Evolutionary conservation across 2,888 invertebrate genomes (phyloP), one percentile per base, ranked within the genome.

Genomic region (Dendrolimus houi): DNA sequence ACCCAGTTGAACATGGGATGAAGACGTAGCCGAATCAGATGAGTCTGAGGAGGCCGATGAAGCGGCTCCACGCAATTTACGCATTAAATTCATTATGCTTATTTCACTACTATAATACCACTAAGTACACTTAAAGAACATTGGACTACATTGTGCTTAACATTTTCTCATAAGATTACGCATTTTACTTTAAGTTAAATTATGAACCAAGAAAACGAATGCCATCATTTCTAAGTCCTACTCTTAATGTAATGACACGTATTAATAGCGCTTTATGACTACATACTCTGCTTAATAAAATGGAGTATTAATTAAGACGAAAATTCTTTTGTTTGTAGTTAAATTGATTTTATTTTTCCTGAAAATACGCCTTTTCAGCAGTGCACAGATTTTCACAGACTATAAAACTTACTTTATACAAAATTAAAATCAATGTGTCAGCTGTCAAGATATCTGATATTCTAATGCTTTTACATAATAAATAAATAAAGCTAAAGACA

Each of bases 1-100:
- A 52, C 98, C 98, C 59, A 99, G 93, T 74, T 98, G 97, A 57
- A 97, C 94, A 76, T 96, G 96, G 62, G 95, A 93, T 55, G 95
- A 93, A 59, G 94, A 92, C 63, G 93, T 91, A 53, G 93, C 85
- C 40, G 92, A 88, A 63, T 93, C 93, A 52, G 92, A 85, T 64
- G 92, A 90, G 63, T 94, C 94, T 54, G 85, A 69, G 64, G 87
- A 77, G 64, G 89, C 75, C 81, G 88, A 83, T 66, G 85, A 81
- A 65, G 88, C 80, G 65, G 87, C 85, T 68, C 89, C 87, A 82
- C 97, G 94, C 87, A 97, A 93, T 93, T 97, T 98, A 75, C 97
- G 94, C 96, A 97, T 96, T 77, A 97, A 94, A 92, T 97, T 97
- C 97, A 97, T 97, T 63, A 10, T 47, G 47, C 47, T 47, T 9